Base-by-base conservation (phyloP, 2,797 vertebrate genomes). In the Gadopsis marmoratus region DNA sequence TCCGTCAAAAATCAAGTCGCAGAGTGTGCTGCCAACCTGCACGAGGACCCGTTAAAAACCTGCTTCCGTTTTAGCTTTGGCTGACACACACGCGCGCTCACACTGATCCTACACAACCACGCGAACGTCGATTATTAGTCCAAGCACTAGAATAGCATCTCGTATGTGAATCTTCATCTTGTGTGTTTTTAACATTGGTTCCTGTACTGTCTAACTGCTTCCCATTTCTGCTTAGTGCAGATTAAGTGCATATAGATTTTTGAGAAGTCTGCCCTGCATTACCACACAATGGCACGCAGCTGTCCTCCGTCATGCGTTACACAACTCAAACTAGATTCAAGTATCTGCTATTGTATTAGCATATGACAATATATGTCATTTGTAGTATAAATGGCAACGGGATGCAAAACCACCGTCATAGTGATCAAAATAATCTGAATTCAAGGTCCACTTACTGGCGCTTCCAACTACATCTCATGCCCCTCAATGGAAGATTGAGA, bases 1-100 rank as follows among this genome's bases (percentile, higher is more conserved):
- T 59, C 39, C 60, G 59, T 61, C 17, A n/a, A 58, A 50, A 29
- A 50, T 56, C 9, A 68, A 60, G 59, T 31, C 21, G 6, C 31
- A 33, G 33, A 3, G 12, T 23, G 50, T 54, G 9, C 51, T 5
- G n/a, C n/a, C 48, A 45, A 54, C 2, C 56, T 41, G n/a, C 67
- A 31, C 4, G 29, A 26, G 19, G 59, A 50, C 33, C 31, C 39
- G n/a, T 53, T 17, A n/a, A 0, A 33, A 5, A 11, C 11, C 37
- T 26, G 11, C 55, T 37, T 26, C 4, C 39, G 13, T 35, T 33
- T 2, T 17, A 7, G 17, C 8, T 43, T 26, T 50, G n/a, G 37
- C 35, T 26, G 19, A 16, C 14, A 55, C 37, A 31, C 13, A 23
- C n/a, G n/a, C 17, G n/a, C 1, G 0, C 5, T 13, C 19, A 51